Evolutionary conservation across 2,888 invertebrate genomes (phyloP).

Genomic region (Biston stratarius): DNA sequence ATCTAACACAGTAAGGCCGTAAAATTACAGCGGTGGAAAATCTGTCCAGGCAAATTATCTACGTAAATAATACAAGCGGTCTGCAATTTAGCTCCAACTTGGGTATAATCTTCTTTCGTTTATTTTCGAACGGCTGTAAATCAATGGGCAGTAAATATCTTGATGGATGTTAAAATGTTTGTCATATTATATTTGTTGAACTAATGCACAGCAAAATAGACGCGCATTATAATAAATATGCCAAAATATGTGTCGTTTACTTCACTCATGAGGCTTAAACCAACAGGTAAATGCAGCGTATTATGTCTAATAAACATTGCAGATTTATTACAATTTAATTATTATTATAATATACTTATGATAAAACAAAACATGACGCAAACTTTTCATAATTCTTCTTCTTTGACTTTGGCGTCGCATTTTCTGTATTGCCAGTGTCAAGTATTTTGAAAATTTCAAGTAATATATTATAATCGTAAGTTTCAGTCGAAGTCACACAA

Average conservation of each 20-base stretch:
- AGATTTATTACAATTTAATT: conserved; percentile 9
- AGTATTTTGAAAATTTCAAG: neutral
- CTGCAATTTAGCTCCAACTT: conserved; percentile 40
- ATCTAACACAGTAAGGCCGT: conserved; percentile 35
- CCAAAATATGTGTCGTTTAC: conserved; percentile 21
- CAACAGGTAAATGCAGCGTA: conserved; percentile 16
- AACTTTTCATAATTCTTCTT: neutral
- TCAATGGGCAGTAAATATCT: conserved; percentile 41
- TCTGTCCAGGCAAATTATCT: conserved; percentile 46
- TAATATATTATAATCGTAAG: too few species aligned
- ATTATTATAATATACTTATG: neutral
- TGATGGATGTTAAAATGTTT: conserved; percentile 33
- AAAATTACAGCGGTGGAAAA: conserved; percentile 49
- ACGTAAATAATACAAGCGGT: conserved; percentile 42
- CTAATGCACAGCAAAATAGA: conserved; percentile 23
- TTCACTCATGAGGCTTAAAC: conserved; percentile 15
- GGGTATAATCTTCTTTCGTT: conserved; percentile 34
- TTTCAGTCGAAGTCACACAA: neutral
- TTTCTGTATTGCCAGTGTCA: too few species aligned
- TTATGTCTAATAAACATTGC: conserved; percentile 18
- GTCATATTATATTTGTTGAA: conserved; percentile 34
- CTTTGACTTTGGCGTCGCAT: too few species aligned
- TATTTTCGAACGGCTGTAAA: conserved; percentile 36
- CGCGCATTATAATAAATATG: conserved; percentile 23
- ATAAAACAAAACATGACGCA: neutral